A percentile compares a stretch with the other conserved stretches of the same genome.
Conservation (phyloP, 2,113 vertebrate species). For the Podiceps cristatus region DNA sequence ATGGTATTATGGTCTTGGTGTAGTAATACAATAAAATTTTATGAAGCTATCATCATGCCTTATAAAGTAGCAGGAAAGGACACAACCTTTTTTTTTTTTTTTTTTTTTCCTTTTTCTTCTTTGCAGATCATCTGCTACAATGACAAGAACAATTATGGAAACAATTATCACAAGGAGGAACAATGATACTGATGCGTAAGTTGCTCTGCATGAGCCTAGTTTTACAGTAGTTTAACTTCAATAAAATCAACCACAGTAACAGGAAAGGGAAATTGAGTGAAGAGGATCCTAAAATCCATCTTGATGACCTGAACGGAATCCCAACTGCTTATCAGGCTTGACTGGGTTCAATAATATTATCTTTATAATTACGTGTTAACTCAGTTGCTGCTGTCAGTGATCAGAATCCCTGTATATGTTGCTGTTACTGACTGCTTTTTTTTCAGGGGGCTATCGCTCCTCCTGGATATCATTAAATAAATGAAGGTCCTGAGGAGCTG, state of each 20-base stretch:
- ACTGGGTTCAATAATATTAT: conserved; percentile 17
- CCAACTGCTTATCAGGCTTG: background rate
- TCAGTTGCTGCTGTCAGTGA: background rate
- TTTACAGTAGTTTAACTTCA: conserved; percentile 38
- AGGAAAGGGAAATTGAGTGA: conserved; percentile 9
- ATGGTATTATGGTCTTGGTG: conserved; percentile 16
- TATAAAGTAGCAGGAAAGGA: conserved; percentile 63
- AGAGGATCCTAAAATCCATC: conserved; percentile 5
- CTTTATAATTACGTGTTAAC: conserved; percentile 1
- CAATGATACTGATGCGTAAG: background rate
- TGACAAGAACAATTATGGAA: conserved; percentile 52
- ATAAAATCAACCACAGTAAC: conserved; percentile 30
- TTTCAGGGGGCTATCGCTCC: background rate
- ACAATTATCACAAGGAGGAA: conserved; percentile 8
- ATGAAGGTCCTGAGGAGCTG: background rate
- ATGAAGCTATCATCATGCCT: conserved; percentile 55
- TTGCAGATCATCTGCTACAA: conserved; percentile 31
- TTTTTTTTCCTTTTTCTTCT: background rate
- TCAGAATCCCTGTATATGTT: background rate
- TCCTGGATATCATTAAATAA: background rate
- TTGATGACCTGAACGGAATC: background rate
- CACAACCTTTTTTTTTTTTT: background rate
- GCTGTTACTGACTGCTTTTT: background rate
- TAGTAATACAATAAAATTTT: conserved; percentile 63
- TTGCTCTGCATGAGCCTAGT: background rate